A percentile compares a stretch with the other conserved stretches of the same genome.
Conservation (phyloP, 2,113 vertebrate genomes). For the Scartelaos histophorus region DNA sequence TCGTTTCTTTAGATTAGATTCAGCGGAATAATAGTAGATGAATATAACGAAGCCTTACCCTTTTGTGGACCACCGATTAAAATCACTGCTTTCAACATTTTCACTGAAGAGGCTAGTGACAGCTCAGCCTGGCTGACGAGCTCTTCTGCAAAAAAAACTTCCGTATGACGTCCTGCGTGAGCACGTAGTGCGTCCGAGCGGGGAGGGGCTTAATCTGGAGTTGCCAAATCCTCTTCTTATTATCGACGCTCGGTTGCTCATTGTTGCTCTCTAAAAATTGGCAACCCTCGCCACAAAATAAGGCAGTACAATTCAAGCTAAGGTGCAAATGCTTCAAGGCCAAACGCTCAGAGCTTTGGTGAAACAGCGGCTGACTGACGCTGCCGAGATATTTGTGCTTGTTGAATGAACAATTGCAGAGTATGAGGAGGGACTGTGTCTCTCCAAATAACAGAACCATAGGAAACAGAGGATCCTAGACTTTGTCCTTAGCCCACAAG, state of each 20-base stretch:
- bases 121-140: background rate
- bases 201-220: too few species aligned
- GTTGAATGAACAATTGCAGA: background rate
- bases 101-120: background rate
- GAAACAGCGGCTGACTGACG: background rate
- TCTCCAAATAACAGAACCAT: background rate
- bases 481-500: background rate
- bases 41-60: constrained; percentile 74
- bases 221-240: too few species aligned
- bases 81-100: constrained; percentile 93
- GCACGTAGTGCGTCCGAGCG: constrained; percentile 27
- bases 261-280: too few species aligned
- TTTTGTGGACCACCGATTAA: constrained; percentile 96
- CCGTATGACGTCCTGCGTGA: constrained; percentile 32
- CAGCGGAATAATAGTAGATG: background rate
- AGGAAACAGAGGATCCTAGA: background rate
- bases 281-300: background rate
- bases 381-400: background rate
- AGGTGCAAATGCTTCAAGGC: background rate
- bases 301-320: background rate
- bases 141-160: background rate
- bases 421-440: background rate
- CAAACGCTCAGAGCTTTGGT: background rate
- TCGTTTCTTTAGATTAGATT: background rate
- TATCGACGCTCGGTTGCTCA: too few species aligned